Conservation (phyloP, 2,113 vertebrate species). For the Cyanistes caeruleus region DNA sequence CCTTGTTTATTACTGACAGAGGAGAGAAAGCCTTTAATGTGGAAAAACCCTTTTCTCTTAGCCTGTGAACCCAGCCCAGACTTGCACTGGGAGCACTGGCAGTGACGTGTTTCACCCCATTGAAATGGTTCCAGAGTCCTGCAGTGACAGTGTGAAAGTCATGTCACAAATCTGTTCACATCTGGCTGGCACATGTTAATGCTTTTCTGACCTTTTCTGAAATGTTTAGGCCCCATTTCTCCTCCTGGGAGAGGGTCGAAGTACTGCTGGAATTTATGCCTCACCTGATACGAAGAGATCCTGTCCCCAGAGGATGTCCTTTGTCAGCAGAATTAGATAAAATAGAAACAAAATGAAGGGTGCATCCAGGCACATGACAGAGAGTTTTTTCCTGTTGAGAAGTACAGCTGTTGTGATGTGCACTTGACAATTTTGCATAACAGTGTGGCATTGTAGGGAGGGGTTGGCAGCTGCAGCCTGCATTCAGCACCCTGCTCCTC, state of each 20-base stretch:
- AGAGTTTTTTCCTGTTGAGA: neutral
- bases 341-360: neutral
- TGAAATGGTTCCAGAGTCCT: neutral
- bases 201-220: neutral
- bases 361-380: neutral
- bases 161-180: fast-evolving
- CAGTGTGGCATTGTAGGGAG: neutral
- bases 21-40: slow-evolving; percentile 36
- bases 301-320: neutral
- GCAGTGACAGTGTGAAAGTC: neutral
- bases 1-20: neutral
- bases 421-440: neutral
- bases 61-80: neutral
- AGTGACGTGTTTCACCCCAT: neutral
- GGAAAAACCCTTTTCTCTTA: neutral
- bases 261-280: neutral
- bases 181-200: neutral
- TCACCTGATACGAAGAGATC: neutral
- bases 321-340: neutral
- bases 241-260: neutral
- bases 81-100: neutral
- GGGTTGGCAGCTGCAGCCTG: neutral
- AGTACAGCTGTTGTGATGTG: neutral
- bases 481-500: neutral
- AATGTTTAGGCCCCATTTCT: neutral